A percentile compares a stretch with the other conserved stretches of the same genome.
These are phyloP conservation scores for Rhizoglyphus robini DNA, from an alignment of 1,140 invertebrate species.

Conservation along the genomic window DNA sequence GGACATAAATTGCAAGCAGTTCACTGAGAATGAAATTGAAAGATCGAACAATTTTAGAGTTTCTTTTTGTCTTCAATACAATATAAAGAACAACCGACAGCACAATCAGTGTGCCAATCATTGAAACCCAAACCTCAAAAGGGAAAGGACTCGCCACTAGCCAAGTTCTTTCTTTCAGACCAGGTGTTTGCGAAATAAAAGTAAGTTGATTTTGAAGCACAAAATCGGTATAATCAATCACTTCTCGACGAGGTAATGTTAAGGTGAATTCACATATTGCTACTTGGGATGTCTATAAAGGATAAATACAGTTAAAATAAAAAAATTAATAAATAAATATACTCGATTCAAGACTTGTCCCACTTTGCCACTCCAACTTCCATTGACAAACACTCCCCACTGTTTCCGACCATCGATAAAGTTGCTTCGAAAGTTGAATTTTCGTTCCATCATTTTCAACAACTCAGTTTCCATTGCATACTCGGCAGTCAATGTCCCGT, in stretches of 20 bases:
- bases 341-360: background rate
- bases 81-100: background rate
- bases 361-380: background rate
- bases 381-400: background rate
- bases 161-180: background rate
- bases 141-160: background rate
- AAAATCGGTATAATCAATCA: background rate
- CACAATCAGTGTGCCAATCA: too few species aligned
- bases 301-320: background rate
- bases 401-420: background rate
- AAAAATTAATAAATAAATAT: background rate
- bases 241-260: background rate
- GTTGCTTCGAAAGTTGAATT: background rate
- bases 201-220: background rate
- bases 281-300: background rate
- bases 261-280: background rate
- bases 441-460: background rate
- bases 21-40: background rate
- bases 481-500: background rate
- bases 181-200: background rate
- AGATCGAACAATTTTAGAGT: background rate
- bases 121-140: background rate
- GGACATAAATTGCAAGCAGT: background rate
- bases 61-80: background rate
- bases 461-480: constrained; percentile 1